phyloP scores from a whole-genome alignment of 2,113 vertebrate species.

The Oncorhynchus kisutch region DNA sequence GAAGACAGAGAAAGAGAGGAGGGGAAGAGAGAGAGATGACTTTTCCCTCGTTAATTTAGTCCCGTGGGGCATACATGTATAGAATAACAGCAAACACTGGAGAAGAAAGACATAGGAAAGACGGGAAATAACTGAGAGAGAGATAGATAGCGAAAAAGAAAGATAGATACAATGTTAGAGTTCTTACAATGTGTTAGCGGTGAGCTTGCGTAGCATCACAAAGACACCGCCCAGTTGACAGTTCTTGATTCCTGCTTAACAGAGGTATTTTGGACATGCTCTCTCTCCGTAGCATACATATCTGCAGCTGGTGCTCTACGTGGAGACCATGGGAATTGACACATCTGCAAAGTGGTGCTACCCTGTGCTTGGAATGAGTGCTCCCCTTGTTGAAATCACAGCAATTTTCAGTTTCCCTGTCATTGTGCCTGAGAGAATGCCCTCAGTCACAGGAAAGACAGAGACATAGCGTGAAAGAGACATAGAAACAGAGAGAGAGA shows the following conservation, averaged over 20 bases:
- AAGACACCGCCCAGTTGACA: slow-evolving; percentile 9
- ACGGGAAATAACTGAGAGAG: neutral
- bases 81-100: neutral
- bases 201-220: slow-evolving; percentile 1
- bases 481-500: too few species aligned
- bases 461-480: neutral
- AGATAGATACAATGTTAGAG: neutral
- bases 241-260: slow-evolving; percentile 3
- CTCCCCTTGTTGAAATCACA: slow-evolving; percentile 24
- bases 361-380: neutral
- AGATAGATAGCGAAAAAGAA: neutral
- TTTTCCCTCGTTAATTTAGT: neutral
- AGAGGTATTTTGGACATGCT: neutral
- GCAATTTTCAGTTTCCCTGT: slow-evolving; percentile 10
- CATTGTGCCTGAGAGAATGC: slow-evolving; percentile 1
- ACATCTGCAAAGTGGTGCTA: slow-evolving; percentile 5
- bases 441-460: slow-evolving; percentile 11
- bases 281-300: neutral
- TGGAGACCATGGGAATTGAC: slow-evolving; percentile 16
- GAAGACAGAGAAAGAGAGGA: neutral
- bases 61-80: neutral
- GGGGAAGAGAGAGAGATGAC: neutral
- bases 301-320: neutral
- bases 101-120: neutral
- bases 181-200: neutral